Conservation (phyloP, 1,140 invertebrate genomes). For the Forficula auricularia region DNA sequence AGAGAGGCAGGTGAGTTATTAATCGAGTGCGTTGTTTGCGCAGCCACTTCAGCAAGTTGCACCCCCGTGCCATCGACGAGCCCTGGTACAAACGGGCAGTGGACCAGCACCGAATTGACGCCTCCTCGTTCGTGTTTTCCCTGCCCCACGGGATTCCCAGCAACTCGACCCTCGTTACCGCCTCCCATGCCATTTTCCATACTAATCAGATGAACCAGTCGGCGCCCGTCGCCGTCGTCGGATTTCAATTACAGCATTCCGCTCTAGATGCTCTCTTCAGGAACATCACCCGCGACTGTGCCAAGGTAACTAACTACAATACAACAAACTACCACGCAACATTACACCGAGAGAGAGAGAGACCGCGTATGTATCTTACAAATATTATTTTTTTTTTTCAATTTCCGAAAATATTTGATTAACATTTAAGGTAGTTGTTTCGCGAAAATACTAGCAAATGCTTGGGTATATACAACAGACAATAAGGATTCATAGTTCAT, state of each 20-base stretch:
- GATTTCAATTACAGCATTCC: constrained; percentile 69
- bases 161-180: constrained; percentile 51
- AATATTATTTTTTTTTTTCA: background rate
- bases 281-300: constrained; percentile 43
- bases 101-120: constrained; percentile 64
- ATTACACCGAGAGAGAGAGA: too few relatives aligned
- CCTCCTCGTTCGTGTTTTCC: constrained; percentile 72
- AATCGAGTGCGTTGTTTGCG: too few relatives aligned
- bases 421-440: too few relatives aligned
- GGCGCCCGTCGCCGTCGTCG: constrained; percentile 79
- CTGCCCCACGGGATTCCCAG: constrained; percentile 32
- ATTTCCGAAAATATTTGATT: background rate
- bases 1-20: too few relatives aligned
- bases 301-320: too few relatives aligned
- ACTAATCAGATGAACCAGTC: constrained; percentile 15
- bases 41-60: constrained; percentile 34
- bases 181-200: constrained; percentile 67
- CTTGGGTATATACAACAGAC: too few relatives aligned
- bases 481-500: too few relatives aligned
- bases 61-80: constrained; percentile 72
- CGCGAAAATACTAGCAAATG: too few relatives aligned
- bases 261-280: constrained; percentile 55
- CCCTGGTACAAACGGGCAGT: constrained; percentile 86
- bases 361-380: too few relatives aligned
- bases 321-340: too few relatives aligned